These are phyloP conservation scores for Odontothrips loti DNA, from an alignment of 2,888 invertebrate species.

Conservation along the genomic window DNA sequence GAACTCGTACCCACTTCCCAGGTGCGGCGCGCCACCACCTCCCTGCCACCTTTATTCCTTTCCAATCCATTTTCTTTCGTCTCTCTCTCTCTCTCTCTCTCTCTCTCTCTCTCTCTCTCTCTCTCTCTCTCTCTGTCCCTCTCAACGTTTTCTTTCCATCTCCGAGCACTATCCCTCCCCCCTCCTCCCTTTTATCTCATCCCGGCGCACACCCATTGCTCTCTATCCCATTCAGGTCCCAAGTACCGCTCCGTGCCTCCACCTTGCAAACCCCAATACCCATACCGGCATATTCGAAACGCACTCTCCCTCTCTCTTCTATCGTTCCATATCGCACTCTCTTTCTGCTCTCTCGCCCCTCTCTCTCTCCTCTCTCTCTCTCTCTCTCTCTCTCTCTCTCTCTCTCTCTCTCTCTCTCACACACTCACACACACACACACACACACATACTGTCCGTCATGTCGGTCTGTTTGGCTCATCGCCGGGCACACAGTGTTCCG, in stretches of 20 bases:
- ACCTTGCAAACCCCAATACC: too few relatives aligned
- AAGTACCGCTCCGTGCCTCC: too few relatives aligned
- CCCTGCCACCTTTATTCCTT: not conserved
- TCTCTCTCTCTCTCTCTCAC: not conserved
- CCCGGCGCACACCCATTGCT: not conserved
- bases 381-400: constrained; percentile 11
- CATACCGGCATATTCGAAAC: not conserved
- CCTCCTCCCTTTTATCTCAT: not conserved
- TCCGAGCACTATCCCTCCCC: too few relatives aligned
- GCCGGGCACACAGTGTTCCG: too few relatives aligned
- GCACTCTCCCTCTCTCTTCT: not conserved
- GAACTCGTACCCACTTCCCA: too few relatives aligned
- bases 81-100: not conserved
- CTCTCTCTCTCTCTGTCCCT: not conserved
- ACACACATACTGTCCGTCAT: not conserved
- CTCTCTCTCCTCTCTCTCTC: not conserved
- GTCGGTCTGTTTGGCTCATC: too few relatives aligned
- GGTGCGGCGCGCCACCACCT: not conserved
- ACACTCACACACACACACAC: not conserved
- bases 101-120: not conserved
- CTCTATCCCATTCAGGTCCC: not conserved
- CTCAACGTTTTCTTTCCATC: not conserved
- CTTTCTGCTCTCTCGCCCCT: not conserved
- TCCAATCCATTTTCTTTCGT: not conserved
- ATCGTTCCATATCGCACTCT: too few relatives aligned